phyloP scores from a whole-genome alignment of 2,888 invertebrate species.

The Drosophila diplacantha region DNA sequence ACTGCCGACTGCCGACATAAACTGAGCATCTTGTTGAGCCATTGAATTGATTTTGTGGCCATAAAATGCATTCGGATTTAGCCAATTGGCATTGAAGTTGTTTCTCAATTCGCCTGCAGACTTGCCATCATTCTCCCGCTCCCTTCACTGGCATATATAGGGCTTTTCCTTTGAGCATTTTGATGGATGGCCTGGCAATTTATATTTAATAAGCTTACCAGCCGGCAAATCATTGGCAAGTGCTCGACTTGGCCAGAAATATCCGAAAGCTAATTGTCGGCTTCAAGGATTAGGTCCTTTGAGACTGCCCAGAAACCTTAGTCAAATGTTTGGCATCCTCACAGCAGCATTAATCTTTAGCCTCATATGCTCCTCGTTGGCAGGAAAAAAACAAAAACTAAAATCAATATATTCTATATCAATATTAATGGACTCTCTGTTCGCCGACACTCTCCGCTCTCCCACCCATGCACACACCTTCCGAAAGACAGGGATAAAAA shows the following conservation, averaged over 20 bases:
- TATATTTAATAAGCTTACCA: constrained; percentile 40
- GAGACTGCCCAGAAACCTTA: constrained; percentile 15
- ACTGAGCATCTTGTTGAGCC: constrained; percentile 43
- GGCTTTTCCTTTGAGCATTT: constrained; percentile 20
- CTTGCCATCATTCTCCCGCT: neutral
- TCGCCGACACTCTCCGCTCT: constrained; percentile 7
- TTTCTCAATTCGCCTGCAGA: constrained; percentile 28
- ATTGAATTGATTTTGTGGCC: constrained; percentile 55
- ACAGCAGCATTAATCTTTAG: constrained; percentile 34
- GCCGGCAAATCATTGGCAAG: constrained; percentile 24
- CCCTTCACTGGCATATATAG: neutral
- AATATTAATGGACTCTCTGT: constrained; percentile 62
- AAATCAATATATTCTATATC: constrained; percentile 58
- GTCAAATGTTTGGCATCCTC: constrained; percentile 15
- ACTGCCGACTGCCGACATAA: constrained; percentile 16
- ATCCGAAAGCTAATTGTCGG: constrained; percentile 34
- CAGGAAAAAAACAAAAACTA: constrained; percentile 34
- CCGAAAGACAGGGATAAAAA: constrained; percentile 41
- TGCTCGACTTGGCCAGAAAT: constrained; percentile 20
- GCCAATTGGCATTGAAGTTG: constrained; percentile 38
- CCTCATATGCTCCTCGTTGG: constrained; percentile 15
- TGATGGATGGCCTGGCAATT: constrained; percentile 36
- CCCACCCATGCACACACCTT: constrained; percentile 8
- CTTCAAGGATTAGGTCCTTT: neutral
- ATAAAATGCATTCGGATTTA: constrained; percentile 49